Evolutionary conservation across 2,797 vertebrate species (phyloP), one percentile per base, ranked within the genome.

Genomic region (Anabas testudineus): DNA sequence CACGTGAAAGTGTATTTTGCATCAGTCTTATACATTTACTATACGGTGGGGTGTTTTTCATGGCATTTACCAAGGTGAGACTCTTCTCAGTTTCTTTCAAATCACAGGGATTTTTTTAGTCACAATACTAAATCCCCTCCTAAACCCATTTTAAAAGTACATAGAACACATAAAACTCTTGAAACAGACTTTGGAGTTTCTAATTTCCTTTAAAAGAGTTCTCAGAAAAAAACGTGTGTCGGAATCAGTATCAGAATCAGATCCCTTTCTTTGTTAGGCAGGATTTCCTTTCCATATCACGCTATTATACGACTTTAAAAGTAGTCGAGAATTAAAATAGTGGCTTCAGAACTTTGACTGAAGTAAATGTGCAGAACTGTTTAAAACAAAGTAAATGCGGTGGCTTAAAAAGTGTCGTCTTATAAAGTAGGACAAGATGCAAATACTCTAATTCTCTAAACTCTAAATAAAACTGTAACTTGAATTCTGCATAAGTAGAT

Each of bases 191-290:
- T 16, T 7, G n/a, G 32, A 19, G 4, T 48, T 30, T 53, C 34
- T 42, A 32, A 24, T 14, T 39, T 26, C 51, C 12, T 61, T 21
- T 12, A 41, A 54, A 37, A 16, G 15, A 46, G 13, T 47, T 56
- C 13, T 34, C 41, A 61, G 24, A 59, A 70, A 26, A 26, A 54
- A 14, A 24, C 21, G 22, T n/a, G n/a, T n/a, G n/a, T n/a, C n/a
- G n/a, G n/a, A n/a, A n/a, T n/a, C n/a, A n/a, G n/a, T n/a, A n/a
- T n/a, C n/a, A 24, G 18, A 36, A 47, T 51, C 46, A 48, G 19
- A 32, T 70, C 34, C 3, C 0, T 43, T 68, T 61, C 10, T 43
- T 34, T 18, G 58, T 9, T 13, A 26, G 28, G 10, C 16, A 43
- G 34, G 18, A 18, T 49, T 16, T 28, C 22, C n/a, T n/a, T 19